phyloP scores from a whole-genome alignment of 2,888 invertebrate genomes.

The Electrophaes corylata region DNA sequence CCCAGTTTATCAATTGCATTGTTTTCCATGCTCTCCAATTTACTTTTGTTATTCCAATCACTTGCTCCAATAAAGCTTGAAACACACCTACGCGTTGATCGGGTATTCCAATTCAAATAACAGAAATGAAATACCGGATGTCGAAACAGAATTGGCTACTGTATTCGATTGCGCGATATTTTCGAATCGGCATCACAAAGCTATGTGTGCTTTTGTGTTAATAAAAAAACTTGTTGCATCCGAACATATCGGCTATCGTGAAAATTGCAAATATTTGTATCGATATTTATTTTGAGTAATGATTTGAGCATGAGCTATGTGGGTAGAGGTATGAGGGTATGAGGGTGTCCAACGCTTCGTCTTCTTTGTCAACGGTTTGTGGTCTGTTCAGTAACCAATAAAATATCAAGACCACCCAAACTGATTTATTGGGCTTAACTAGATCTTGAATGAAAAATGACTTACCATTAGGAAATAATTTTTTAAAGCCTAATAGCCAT shows the following conservation, averaged over 20 bases:
- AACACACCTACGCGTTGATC: conserved; percentile 3
- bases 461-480: background rate
- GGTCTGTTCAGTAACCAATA: too few species aligned
- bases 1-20: background rate
- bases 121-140: conserved; percentile 3
- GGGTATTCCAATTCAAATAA: conserved; percentile 6
- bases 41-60: background rate
- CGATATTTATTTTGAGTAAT: background rate
- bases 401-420: background rate
- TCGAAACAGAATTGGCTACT: conserved; percentile 13
- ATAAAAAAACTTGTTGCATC: conserved; percentile 17
- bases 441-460: background rate
- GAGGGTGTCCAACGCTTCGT: too few species aligned
- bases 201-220: background rate
- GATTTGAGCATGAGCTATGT: background rate
- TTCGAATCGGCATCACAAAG: conserved; percentile 19
- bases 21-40: background rate
- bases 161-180: conserved; percentile 7
- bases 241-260: conserved; percentile 2
- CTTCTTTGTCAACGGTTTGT: too few species aligned
- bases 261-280: conserved; percentile 7
- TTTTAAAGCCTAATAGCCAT: background rate
- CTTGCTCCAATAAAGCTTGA: conserved; percentile 9
- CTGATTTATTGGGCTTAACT: too few species aligned
- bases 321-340: too few species aligned